phyloP scores from a whole-genome alignment of 1,140 invertebrate species.

The Galleria mellonella region DNA sequence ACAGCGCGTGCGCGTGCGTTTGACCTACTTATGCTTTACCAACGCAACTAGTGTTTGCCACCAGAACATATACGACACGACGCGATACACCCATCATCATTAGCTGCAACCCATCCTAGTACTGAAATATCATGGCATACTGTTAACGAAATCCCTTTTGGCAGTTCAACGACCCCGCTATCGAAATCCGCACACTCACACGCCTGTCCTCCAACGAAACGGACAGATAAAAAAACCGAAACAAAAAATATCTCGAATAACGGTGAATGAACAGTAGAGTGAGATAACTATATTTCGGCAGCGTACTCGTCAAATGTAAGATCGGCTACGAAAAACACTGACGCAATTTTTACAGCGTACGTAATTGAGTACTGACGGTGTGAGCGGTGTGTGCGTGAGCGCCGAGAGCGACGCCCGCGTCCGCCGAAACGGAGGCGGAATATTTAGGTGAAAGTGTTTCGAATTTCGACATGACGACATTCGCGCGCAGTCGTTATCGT shows the following conservation, averaged over 20 bases:
- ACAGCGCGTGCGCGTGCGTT: constrained; percentile 50
- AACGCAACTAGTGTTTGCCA: constrained; percentile 34
- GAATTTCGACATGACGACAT: constrained; percentile 73
- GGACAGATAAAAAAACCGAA: constrained; percentile 66
- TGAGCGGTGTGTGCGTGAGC: constrained; percentile 64
- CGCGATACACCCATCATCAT: constrained; percentile 26
- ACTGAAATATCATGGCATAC: constrained; percentile 49
- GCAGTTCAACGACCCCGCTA: constrained; percentile 65
- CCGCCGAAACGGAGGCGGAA: constrained; percentile 70
- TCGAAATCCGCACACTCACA: constrained; percentile 72
- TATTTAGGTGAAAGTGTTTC: constrained; percentile 74
- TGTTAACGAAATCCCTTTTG: constrained; percentile 66
- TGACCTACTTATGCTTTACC: constrained; percentile 55
- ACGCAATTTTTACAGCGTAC: constrained; percentile 72
- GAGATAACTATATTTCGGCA: constrained; percentile 71
- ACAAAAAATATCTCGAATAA: constrained; percentile 52
- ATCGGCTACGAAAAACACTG: constrained; percentile 70
- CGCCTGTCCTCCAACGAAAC: constrained; percentile 49
- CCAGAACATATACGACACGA: constrained; percentile 39
- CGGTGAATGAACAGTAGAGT: constrained; percentile 61
- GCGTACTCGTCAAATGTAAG: constrained; percentile 50
- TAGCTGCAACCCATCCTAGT: constrained; percentile 42
- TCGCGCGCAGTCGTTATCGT: constrained; percentile 73
- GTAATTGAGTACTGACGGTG: constrained; percentile 61
- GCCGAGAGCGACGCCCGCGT: constrained; percentile 71